Base-by-base conservation (phyloP, 2,113 vertebrate species). In the Antechinus flavipes region DNA sequence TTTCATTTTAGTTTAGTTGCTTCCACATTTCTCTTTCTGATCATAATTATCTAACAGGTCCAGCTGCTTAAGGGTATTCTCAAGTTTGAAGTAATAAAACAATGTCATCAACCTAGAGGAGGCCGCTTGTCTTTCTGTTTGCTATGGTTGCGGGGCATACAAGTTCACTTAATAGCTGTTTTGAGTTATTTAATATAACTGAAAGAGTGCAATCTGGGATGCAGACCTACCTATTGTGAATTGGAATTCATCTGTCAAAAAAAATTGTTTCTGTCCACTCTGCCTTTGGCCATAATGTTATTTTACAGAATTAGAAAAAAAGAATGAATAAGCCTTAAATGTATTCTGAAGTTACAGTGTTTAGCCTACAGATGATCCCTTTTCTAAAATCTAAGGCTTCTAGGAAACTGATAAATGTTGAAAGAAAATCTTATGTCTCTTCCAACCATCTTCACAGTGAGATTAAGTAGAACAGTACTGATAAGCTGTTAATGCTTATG, bases 31-130 rank as follows among this genome's bases (percentile, higher is more conserved):
- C 8, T 84, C 19, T 84, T 84, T 84, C n/a, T 84, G 16, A 84
- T 42, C n/a, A 84, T 42, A 84, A 42, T 84, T 84, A 84, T 84
- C n/a, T 19, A 84, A 84, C 7, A 84, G 61, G 35, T 42, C 68
- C 22, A 42, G 68, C 19, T 84, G n/a, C 68, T 84, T 84, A 84
- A 84, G 68, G 68, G n/a, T 84, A 23, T 16, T 84, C n/a, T 76
- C 68, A 76, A 76, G 68, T 76, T 76, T 84, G 68, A 84, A 84
- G 19, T 84, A 84, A 84, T 84, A 84, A 84, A 84, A 84, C n/a
- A 23, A 84, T 42, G 19, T 84, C 19, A 23, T 42, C 68, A 84
- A 42, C 68, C 23, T 84, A 42, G n/a, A 42, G 68, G 35, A 11
- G n/a, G 19, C 35, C 23, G 68, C 68, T 84, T 84, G 68, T 42